phyloP scores from a whole-genome alignment of 35 echinoderm and acorn worm species.

The Acanthaster planci region DNA sequence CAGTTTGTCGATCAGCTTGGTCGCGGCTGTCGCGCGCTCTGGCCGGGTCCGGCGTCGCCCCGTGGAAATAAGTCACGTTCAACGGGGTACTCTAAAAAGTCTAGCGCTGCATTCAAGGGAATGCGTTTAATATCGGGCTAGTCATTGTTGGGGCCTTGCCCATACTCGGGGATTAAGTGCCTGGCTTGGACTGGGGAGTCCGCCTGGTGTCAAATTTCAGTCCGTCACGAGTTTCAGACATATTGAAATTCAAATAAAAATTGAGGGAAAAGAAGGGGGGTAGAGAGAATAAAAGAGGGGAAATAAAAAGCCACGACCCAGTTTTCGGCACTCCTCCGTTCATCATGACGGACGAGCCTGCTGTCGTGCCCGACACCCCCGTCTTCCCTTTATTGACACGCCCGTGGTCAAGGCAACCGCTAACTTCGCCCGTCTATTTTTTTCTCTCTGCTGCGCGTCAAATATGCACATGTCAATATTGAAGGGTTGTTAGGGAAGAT shows the following conservation, averaged over 20 bases:
- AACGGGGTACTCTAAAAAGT: conserved; percentile 17
- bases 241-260: conserved; percentile 35
- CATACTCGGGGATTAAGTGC: conserved; percentile 20
- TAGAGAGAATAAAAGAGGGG: not conserved
- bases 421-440: not conserved
- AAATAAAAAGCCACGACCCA: conserved; percentile 13
- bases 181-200: not conserved
- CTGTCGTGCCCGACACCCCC: not conserved
- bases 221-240: conserved; percentile 17
- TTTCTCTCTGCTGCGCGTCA: conserved; percentile 13
- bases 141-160: conserved; percentile 2
- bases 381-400: not conserved
- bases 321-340: conserved; percentile 13
- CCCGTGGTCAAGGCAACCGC: conserved; percentile 21
- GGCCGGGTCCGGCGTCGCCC: not conserved
- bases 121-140: conserved; percentile 29
- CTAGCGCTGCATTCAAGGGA: conserved; percentile 18
- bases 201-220: conserved; percentile 8
- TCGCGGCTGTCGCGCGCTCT: not conserved
- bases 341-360: too few species aligned
- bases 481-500: conserved; percentile 19
- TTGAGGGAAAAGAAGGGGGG: not conserved
- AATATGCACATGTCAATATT: conserved; percentile 30
- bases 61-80: conserved; percentile 30
- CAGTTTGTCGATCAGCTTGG: conserved; percentile 27